Evolutionary conservation across 1,140 invertebrate species (phyloP).

Genomic region (Drosophila subpulchrella): DNA sequence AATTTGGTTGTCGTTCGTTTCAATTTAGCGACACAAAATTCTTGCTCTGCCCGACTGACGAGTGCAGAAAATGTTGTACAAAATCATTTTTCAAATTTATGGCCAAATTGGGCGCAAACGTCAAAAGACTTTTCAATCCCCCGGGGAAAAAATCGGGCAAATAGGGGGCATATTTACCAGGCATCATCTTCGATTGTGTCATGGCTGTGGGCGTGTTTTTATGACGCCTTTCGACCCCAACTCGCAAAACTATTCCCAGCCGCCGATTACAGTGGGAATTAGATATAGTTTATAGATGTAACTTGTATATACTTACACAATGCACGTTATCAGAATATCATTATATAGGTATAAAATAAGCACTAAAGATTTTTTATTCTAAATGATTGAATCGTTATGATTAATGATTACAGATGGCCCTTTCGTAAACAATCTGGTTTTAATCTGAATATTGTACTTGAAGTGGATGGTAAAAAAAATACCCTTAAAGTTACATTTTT

Average conservation of each 20-base stretch:
- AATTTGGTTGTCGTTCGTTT: slow-evolving; percentile 55
- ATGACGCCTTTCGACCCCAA: slow-evolving; percentile 34
- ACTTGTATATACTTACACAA: no score
- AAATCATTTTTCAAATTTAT: slow-evolving; percentile 77
- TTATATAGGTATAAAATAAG: no score
- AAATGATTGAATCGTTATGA: no score
- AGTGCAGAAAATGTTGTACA: slow-evolving; percentile 49
- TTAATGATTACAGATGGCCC: no score
- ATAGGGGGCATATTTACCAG: slow-evolving; percentile 30
- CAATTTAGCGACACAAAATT: slow-evolving; percentile 63
- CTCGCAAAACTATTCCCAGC: slow-evolving; percentile 28
- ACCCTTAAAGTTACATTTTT: no score
- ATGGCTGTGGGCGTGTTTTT: slow-evolving; percentile 40
- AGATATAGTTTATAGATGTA: not conserved
- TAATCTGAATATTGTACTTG: no score
- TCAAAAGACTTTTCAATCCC: slow-evolving; percentile 39
- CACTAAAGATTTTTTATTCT: no score
- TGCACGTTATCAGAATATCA: no score
- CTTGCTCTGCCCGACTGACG: slow-evolving; percentile 16
- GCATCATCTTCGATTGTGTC: slow-evolving; percentile 40
- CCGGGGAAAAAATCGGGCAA: slow-evolving; percentile 12
- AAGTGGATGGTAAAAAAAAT: no score
- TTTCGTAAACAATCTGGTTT: no score
- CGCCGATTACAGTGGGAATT: slow-evolving; percentile 9
- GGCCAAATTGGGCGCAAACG: slow-evolving; percentile 77